Base-by-base conservation (phyloP, 2,797 vertebrate species). In the Acipenser transmontanus region DNA sequence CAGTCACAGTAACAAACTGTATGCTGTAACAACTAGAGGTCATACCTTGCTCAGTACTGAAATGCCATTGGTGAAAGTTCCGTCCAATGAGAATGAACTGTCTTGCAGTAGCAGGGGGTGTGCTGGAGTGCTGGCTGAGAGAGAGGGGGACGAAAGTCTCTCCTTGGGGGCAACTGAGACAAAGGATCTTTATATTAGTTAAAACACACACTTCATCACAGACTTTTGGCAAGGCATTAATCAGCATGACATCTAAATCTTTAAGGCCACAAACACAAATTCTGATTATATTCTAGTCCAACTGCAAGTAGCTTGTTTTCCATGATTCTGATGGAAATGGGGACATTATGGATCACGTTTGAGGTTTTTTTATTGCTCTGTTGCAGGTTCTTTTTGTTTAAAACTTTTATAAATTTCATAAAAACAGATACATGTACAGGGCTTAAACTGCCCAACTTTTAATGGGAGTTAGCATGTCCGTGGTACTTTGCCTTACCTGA, bases 1-100 rank as follows among this genome's bases (percentile, higher is more conserved):
- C 34, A 17, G 17, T 17, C 17, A 34, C 34, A 34, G 2, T 34
- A 34, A 34, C 34, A 34, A 34, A 34, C 34, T 34, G 34, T 34
- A 34, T 34, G 34, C 4, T n/a, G 50, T 48, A 49, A 1, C 34
- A 51, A 68, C 8, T 3, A 34, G 50, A 34, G n/a, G 56, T 10
- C 71, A 82, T 84, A 97, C 96, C 95, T 86, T 91, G 94, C 65
- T 97, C 95, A 0, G 92, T 94, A 82, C 91, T 96, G 75, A 86
- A 94, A 65, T 91, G 92, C 97, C 97, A 99, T 76, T 98, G 97
- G 14, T 90, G 87, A 71, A 99, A 97, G 83, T 93, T 99, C 50
- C 97, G 93, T 12, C 95, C 97, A 66, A 95, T 85, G 59, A 98
- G 84, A 62, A 95, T 88, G 70, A 98, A 94, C 73, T 88, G 94